Percentiles rank a stretch among this genome's conserved stretches.
These are phyloP conservation scores for Conopomorpha cramerella DNA, from an alignment of 1,140 invertebrate species.

Conservation along the genomic window DNA sequence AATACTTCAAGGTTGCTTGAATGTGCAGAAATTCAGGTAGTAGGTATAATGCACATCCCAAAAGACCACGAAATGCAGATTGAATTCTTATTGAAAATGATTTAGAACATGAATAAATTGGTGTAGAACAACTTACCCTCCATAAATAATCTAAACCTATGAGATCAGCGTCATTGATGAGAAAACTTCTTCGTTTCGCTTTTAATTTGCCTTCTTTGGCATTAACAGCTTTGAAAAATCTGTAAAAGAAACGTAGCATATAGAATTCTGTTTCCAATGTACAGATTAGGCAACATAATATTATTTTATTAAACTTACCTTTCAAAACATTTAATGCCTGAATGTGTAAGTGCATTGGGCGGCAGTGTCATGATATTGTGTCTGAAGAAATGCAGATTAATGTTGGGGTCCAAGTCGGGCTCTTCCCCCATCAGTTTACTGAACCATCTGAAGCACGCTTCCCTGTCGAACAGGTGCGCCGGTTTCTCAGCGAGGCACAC, in stretches of 20 bases:
- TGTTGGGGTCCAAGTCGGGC: conserved; percentile 94
- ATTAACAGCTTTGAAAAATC: conserved; percentile 98
- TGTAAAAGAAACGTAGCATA: too few species aligned
- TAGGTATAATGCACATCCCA: too few species aligned
- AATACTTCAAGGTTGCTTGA: too few species aligned
- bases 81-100: too few species aligned
- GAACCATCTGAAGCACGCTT: conserved; percentile 98
- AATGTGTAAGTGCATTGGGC: conserved; percentile 89
- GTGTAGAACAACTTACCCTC: conserved; percentile 76
- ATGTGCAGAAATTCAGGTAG: too few species aligned
- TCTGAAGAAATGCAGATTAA: conserved; percentile 96
- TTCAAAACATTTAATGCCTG: conserved; percentile 87
- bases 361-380: conserved; percentile 93
- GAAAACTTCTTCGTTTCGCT: conserved; percentile 79
- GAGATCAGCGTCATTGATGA: conserved; percentile 86
- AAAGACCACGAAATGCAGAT: too few species aligned
- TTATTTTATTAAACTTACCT: conserved; percentile 23
- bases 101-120: too few species aligned
- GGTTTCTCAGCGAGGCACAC: conserved; percentile 92
- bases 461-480: conserved; percentile 88
- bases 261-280: too few species aligned
- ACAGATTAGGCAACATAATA: conserved; percentile 8
- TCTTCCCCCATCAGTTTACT: conserved; percentile 98
- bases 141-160: conserved; percentile 97
- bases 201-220: conserved; percentile 92